Evolutionary conservation across 2,113 vertebrate species (phyloP), one percentile per base, ranked within the genome.

Genomic region (Sula dactylatra): DNA sequence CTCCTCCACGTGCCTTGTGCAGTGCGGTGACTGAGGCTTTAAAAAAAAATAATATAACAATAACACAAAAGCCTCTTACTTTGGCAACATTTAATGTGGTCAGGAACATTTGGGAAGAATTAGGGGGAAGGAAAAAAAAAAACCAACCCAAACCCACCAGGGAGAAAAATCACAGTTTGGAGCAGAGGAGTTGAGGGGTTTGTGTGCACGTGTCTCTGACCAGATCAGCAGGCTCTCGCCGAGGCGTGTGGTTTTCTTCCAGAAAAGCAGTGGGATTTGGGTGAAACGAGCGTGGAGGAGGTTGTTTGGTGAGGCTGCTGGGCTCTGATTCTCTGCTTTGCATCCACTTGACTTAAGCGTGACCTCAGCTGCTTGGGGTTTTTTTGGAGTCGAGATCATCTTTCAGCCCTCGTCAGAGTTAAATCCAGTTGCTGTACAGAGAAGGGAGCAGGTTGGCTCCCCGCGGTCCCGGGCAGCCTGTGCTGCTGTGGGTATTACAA

Each of bases 1-100:
- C 19, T 38, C 56, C 47, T 54, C n/a, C 8, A 0, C 0, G n/a
- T 18, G 34, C 44, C 13, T n/a, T 6, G 0, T 31, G 42, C 16
- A 2, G 31, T 54, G 47, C 4, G 7, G 62, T 62, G 54, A 45
- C 32, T 67, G 29, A 67, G 65, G 54, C 59, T 82, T 76, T 25
- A 36, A 27, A 2, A 49, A 11, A 21, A 18, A 45, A 20, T 0
- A 38, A 36, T 1, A 31, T 8, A 65, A 38, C 10, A 44, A 55
- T 71, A 73, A 4, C 74, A 59, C 34, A 34, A 67, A 73, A 2
- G 4, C 67, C 26, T 86, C 50, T 82, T 58, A 29, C 36, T 73
- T 52, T 0, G 0, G 26, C 20, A 38, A 25, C 10, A 4, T 45
- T 78, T 61, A 15, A 19, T 19, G 47, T 26, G 83, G 56, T 42